phyloP scores from a whole-genome alignment of 2,113 vertebrate genomes.

The Phalacrocorax pelagicus region DNA sequence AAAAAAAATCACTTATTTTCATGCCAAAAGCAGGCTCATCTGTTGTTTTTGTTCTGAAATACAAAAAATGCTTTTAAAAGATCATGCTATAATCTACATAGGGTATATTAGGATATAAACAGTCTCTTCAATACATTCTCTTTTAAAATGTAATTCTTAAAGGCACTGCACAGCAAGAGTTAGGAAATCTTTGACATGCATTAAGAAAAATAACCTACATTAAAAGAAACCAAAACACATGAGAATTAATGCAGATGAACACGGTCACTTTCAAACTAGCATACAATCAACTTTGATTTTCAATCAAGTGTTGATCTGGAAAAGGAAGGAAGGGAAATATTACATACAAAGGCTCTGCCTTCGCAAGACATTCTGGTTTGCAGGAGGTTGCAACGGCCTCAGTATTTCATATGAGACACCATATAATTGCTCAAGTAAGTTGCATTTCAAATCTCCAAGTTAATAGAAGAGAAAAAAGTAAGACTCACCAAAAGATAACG shows the following conservation, averaged over 20 bases:
- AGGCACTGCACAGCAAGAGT: conserved; percentile 16
- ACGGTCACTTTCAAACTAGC: conserved; percentile 19
- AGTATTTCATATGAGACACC: neutral
- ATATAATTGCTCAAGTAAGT: neutral
- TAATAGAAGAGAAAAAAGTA: neutral
- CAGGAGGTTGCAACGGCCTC: neutral
- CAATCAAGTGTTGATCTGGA: conserved; percentile 50
- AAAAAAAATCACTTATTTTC: neutral
- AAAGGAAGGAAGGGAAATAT: neutral
- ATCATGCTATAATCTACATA: neutral
- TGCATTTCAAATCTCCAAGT: conserved; percentile 27
- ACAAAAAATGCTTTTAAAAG: neutral
- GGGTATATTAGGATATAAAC: neutral
- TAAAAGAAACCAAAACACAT: neutral
- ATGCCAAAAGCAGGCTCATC: neutral
- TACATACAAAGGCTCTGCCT: neutral
- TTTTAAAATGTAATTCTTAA: neutral
- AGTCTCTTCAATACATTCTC: neutral
- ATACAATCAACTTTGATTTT: conserved; percentile 54
- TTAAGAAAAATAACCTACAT: neutral
- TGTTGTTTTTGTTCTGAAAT: neutral
- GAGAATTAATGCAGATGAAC: conserved; percentile 37
- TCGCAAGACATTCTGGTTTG: neutral
- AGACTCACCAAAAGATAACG: conserved; percentile 15
- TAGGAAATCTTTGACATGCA: conserved; percentile 20